Evolutionary conservation across 2,797 vertebrate species (phyloP), one percentile per base, ranked within the genome.

Genomic region (Synanceia verrucosa): DNA sequence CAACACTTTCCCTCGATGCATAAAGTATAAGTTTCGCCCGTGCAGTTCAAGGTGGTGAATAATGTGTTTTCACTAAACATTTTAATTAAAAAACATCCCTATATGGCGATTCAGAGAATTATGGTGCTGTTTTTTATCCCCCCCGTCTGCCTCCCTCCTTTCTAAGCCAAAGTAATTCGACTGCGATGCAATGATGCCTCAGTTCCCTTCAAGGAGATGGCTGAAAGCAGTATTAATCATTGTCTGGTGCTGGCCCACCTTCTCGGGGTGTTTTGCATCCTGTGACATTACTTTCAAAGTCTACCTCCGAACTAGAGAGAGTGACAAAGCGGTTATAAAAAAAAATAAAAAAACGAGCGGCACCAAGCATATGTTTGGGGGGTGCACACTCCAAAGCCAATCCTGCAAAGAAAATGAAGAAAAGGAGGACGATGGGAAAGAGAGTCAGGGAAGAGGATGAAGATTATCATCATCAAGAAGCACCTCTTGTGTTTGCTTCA

Each of bases 281-380:
- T 5, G 73, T 77, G 21, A 83, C 86, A 84, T 86, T 81, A 56
- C 80, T 86, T 85, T 86, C 78, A 86, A 83, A 88, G 85, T 78
- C 75, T 79, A 53, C 77, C 86, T 73, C 76, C 65, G 36, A 85
- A 89, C 67, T n/a, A 24, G 21, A 36, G 70, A 81, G 73, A 79
- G 79, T 88, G 88, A 89, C 88, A 88, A 85, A 90, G 87, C 84
- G 86, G 36, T 88, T 89, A 79, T 72, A 76, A 83, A 79, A n/a
- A n/a, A n/a, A n/a, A n/a, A n/a, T n/a, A n/a, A n/a, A n/a, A n/a
- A 85, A 73, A 84, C 52, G 28, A 78, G 79, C 55, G 19, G 82
- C 37, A 53, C 36, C 34, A 18, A 78, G 73, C 88, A 80, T 88
- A 87, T 81, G 88, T 83, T 51, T 3, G 61, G 36, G 56, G 37